Percentiles rank a stretch among this genome's conserved stretches.
These are phyloP conservation scores for Synanceia verrucosa DNA, from an alignment of 2,797 vertebrate genomes.

Conservation along the genomic window DNA sequence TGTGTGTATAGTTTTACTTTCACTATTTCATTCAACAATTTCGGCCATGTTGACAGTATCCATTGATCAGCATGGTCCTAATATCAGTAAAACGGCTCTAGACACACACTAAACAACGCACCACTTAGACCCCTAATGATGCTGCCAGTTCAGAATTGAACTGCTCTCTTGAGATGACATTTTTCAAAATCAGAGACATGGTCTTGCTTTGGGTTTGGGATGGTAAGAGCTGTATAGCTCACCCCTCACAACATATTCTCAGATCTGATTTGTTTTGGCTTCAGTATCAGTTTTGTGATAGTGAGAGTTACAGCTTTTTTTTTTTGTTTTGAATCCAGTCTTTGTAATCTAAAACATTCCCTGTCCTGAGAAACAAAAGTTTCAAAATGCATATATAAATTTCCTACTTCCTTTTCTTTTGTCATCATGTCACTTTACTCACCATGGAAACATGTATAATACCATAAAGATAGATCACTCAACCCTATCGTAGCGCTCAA, in stretches of 20 bases:
- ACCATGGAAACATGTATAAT: constrained; percentile 34
- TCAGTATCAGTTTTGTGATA: background rate
- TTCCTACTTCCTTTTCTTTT: constrained; percentile 24
- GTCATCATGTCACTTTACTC: constrained; percentile 24
- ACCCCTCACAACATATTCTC: constrained; percentile 9
- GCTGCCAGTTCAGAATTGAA: background rate
- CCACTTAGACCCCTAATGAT: background rate
- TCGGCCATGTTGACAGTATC: constrained; percentile 31
- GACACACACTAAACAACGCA: background rate
- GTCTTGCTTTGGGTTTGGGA: constrained; percentile 1
- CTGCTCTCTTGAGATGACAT: background rate
- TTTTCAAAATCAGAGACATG: background rate
- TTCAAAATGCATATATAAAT: constrained; percentile 49
- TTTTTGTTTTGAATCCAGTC: constrained; percentile 23
- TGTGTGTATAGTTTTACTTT: background rate
- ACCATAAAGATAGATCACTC: constrained; percentile 14
- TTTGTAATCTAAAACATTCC: constrained; percentile 41
- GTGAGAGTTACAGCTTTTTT: constrained; percentile 4
- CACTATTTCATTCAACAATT: background rate
- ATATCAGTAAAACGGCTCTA: constrained; percentile 1
- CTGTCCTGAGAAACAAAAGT: constrained; percentile 51
- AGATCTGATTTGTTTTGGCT: background rate
- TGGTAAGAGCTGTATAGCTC: background rate
- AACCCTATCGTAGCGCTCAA: constrained; percentile 22
- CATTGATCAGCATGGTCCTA: constrained; percentile 7